These are phyloP conservation scores for Champsocephalus esox DNA, from an alignment of 2,797 vertebrate genomes.

Conservation along the genomic window DNA sequence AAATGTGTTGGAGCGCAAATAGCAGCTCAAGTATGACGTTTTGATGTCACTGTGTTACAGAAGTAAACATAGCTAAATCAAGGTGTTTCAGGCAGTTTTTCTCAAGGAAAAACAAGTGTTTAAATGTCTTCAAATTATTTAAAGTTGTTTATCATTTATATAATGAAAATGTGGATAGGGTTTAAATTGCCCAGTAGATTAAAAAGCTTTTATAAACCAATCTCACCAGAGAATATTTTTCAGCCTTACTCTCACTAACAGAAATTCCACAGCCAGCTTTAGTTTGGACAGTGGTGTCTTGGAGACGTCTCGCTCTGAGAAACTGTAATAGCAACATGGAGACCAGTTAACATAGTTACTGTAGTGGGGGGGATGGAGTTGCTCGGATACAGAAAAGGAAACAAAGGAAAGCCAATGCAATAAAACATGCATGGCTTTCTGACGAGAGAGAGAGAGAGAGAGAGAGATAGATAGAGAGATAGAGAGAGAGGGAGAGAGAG, in stretches of 20 bases:
- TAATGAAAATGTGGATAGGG: neutral
- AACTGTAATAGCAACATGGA: constrained; percentile 25
- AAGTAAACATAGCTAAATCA: too few relatives aligned
- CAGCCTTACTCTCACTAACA: neutral
- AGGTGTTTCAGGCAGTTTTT: too few relatives aligned
- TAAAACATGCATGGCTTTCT: constrained; percentile 76
- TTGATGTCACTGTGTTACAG: too few relatives aligned
- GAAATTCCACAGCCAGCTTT: constrained; percentile 20
- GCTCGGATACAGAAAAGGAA: constrained; percentile 73
- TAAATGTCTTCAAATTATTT: neutral
- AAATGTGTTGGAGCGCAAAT: too few relatives aligned
- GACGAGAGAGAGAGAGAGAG: constrained; percentile 5
- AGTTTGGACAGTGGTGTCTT: neutral
- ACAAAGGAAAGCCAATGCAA: constrained; percentile 71
- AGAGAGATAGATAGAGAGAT: too few relatives aligned
- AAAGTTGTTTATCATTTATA: neutral
- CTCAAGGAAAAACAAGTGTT: neutral
- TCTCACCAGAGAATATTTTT: neutral
- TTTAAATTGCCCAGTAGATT: neutral
- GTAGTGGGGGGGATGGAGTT: constrained; percentile 57
- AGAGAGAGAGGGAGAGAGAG: too few relatives aligned
- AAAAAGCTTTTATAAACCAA: too few relatives aligned
- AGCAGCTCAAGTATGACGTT: too few relatives aligned
- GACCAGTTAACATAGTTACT: constrained; percentile 39
- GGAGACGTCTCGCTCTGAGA: constrained; percentile 13